A percentile compares a stretch with the other conserved stretches of the same genome.
Conservation (phyloP, 2,797 vertebrate species). For the Momotus momota region DNA sequence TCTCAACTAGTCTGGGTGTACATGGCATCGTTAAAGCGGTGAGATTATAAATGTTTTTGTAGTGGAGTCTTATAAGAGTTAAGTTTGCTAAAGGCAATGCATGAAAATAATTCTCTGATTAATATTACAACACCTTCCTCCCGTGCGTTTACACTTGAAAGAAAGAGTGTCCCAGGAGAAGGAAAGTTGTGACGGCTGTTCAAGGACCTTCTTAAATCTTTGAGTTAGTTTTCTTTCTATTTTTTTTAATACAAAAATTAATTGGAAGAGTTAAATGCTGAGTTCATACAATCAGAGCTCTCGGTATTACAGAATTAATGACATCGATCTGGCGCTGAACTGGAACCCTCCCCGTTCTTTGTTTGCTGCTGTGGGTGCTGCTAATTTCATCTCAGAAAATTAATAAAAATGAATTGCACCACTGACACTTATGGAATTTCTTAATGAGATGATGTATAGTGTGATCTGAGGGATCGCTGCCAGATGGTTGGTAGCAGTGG, state of each 20-base stretch:
- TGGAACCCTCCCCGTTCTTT: conserved; percentile 57
- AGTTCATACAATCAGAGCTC: conserved; percentile 71
- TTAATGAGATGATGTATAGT: not conserved
- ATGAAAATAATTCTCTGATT: conserved; percentile 5
- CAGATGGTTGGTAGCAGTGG: not conserved
- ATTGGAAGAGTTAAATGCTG: conserved; percentile 78
- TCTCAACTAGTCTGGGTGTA: not conserved
- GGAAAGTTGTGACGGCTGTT: conserved; percentile 61
- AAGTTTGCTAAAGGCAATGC: conserved; percentile 20
- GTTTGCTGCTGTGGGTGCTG: conserved; percentile 57
- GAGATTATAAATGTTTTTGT: not conserved
- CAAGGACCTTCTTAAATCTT: conserved; percentile 74
- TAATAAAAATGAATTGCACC: conserved; percentile 78
- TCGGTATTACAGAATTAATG: conserved; percentile 74
- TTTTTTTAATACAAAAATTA: conserved; percentile 70
- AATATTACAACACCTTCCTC: not conserved
- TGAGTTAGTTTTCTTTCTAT: conserved; percentile 35
- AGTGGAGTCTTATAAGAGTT: not conserved
- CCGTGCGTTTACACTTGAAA: conserved; percentile 46
- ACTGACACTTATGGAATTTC: conserved; percentile 62
- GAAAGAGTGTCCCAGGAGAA: conserved; percentile 56
- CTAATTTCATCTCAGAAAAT: conserved; percentile 80
- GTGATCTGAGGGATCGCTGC: not conserved
- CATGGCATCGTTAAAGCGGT: not conserved
- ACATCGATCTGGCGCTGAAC: conserved; percentile 64